A percentile compares a stretch with the other conserved stretches of the same genome.
Evolutionary conservation across 2,797 vertebrate genomes (phyloP).

Genomic region (Adelosebastes latens): DNA sequence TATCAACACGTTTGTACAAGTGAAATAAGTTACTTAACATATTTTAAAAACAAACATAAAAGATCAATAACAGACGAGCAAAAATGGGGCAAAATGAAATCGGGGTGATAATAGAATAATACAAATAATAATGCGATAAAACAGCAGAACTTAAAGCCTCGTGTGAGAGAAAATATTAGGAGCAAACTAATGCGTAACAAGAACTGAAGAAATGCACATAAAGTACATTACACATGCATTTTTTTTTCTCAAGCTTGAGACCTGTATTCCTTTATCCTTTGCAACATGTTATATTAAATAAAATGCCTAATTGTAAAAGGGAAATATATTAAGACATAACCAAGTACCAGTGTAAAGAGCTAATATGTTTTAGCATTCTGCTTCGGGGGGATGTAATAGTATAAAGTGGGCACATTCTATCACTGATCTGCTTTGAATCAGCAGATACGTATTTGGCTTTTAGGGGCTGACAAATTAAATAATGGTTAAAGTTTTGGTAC

Average conservation of each 20-base stretch:
- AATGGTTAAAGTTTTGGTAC: constrained; percentile 57
- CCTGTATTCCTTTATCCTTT: constrained; percentile 45
- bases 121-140: constrained; percentile 58
- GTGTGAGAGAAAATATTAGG: constrained; percentile 50
- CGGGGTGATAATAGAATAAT: constrained; percentile 51
- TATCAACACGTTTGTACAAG: constrained; percentile 88
- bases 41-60: constrained; percentile 77
- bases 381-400: constrained; percentile 36
- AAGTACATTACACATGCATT: constrained; percentile 68
- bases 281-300: constrained; percentile 48
- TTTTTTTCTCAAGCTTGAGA: constrained; percentile 57
- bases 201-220: constrained; percentile 55
- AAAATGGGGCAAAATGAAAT: constrained; percentile 59
- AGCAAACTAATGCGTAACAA: constrained; percentile 41
- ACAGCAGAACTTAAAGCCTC: constrained; percentile 74
- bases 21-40: constrained; percentile 89
- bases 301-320: constrained; percentile 42
- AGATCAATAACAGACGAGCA: constrained; percentile 66
- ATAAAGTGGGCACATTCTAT: constrained; percentile 39
- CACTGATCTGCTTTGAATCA: constrained; percentile 45
- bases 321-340: constrained; percentile 51
- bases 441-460: constrained; percentile 60
- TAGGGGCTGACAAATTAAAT: constrained; percentile 43
- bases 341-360: constrained; percentile 74
- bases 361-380: constrained; percentile 31